Conservation (phyloP, 2,113 vertebrate genomes). For the Asarcornis scutulata region DNA sequence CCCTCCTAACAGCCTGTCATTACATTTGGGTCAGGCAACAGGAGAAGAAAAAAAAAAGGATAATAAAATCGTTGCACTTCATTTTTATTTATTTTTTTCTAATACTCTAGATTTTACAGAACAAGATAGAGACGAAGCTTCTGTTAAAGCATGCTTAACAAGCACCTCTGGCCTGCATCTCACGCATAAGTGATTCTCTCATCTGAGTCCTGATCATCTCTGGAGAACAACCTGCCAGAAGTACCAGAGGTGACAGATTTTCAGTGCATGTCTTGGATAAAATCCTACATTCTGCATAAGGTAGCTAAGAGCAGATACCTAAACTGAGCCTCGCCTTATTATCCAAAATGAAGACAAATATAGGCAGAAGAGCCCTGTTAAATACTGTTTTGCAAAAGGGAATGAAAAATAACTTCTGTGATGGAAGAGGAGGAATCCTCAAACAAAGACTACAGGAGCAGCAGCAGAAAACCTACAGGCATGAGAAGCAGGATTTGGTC, state of each 20-base stretch:
- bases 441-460: background rate
- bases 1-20: background rate
- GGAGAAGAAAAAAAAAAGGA: background rate
- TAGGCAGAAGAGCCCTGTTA: background rate
- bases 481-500: background rate
- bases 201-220: background rate
- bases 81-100: background rate
- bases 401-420: background rate
- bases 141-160: background rate
- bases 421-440: background rate
- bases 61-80: background rate
- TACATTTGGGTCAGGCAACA: conserved; percentile 1
- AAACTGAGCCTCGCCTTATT: background rate
- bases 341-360: background rate
- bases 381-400: background rate
- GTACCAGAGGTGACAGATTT: conserved; percentile 30
- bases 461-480: background rate
- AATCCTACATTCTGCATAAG: background rate
- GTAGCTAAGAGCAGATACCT: background rate
- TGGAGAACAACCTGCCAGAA: conserved; percentile 6
- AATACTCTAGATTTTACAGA: background rate
- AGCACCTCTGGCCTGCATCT: background rate
- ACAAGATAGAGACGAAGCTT: background rate
- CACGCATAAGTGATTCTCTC: background rate
- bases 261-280: conserved; percentile 10